Percentiles rank a stretch among this genome's conserved stretches.
These are phyloP conservation scores for Rhodinocichla rosea DNA, from an alignment of 2,113 vertebrate genomes.

Conservation along the genomic window DNA sequence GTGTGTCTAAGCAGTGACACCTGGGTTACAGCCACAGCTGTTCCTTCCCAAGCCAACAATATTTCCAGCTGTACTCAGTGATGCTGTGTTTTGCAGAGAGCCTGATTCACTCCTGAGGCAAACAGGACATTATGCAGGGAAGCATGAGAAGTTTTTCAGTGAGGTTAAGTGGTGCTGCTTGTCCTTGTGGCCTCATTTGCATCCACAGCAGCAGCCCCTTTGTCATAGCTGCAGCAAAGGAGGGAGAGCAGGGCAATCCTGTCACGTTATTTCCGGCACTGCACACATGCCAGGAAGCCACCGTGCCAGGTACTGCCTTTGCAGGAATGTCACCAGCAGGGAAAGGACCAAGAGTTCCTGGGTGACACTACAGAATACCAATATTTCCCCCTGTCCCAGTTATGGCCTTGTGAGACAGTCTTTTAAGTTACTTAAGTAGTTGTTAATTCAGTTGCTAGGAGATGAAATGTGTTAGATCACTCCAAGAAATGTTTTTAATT, in stretches of 20 bases:
- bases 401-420: neutral
- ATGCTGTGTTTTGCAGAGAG: neutral
- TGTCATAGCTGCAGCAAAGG: neutral
- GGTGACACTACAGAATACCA: neutral
- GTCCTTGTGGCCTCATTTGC: neutral
- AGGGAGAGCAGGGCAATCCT: neutral
- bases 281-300: neutral
- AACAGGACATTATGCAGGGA: neutral
- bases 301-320: neutral
- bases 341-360: neutral
- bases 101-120: neutral
- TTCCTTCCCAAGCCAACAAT: neutral
- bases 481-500: neutral
- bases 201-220: accelerated
- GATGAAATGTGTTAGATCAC: neutral
- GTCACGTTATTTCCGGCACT: neutral
- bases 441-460: neutral
- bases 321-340: neutral
- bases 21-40: neutral
- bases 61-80: neutral
- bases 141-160: neutral
- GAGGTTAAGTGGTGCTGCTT: neutral
- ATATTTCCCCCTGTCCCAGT: neutral
- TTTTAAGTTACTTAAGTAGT: neutral
- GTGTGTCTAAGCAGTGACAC: neutral